Base-by-base conservation (phyloP, 2,888 invertebrate genomes). In the Melanostoma mellinum region DNA sequence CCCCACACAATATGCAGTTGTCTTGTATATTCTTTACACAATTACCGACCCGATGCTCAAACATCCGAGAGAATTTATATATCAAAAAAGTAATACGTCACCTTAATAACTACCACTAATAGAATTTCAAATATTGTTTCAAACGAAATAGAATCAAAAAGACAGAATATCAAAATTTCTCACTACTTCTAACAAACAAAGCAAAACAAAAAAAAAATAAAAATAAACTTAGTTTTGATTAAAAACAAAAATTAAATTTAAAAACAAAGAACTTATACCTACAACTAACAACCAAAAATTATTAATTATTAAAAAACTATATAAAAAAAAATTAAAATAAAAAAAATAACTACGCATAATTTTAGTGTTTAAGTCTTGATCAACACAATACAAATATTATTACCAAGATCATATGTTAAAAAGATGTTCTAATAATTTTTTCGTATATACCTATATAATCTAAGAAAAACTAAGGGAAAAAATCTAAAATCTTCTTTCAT, bases 331-430 rank as follows among this genome's bases (percentile, higher is more conserved):
- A 9, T 40, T 52, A 56, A 38, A 61, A 30, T 68, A 10, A 68
- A 78, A 35, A 71, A 78, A 60, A 77, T 42, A 73, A 71, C 63
- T 84, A 84, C 78, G 84, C 84, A 79, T 84, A 84, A 82, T 71
- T 79, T 72, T 71, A 84, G 50, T 63, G 71, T 71, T 20, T 71
- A 71, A 78, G 69, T 78, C 65, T 84, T 79, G 67, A 84, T 71
- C 67, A 33, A 79, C 65, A 61, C 53, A 84, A 78, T 65, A 74
- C 69, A 78, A 84, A 75, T 84, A 84, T 61, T 56, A 65, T 60
- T 73, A 60, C 48, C 38, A 68, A 73, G 67, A 61, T 55, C 50
- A 73, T 74, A 69, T 4, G 48, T 61, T 35, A 58, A 60, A 42
- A 60, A 36, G 30, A 67, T 36, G 55, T 56, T 78, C 36, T 69